phyloP scores from a whole-genome alignment of 2,888 invertebrate species.

The Dryobota labecula region DNA sequence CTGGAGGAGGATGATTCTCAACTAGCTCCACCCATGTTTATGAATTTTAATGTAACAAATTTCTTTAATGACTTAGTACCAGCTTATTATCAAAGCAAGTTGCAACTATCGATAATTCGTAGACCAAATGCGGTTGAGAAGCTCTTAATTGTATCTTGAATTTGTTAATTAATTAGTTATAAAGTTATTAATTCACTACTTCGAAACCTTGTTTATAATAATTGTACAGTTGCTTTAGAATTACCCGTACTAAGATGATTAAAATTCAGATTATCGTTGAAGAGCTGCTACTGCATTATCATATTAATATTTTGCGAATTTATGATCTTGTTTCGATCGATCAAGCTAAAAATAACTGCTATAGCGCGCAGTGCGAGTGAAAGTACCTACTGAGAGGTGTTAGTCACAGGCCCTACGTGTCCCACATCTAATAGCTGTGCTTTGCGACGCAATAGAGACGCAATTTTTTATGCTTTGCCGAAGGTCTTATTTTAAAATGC shows the following conservation, averaged over 20 bases:
- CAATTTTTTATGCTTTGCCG: conserved; percentile 6
- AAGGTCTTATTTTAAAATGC: conserved; percentile 9
- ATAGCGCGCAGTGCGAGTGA: conserved; percentile 14
- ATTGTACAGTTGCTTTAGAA: background rate
- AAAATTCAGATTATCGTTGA: background rate
- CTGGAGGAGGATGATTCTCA: background rate
- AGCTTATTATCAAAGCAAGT: conserved; percentile 1
- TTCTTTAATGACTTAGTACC: background rate
- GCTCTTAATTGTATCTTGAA: background rate
- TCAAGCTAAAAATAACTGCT: conserved; percentile 4
- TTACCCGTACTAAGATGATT: background rate
- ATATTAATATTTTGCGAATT: conserved; percentile 7
- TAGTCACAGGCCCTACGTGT: background rate
- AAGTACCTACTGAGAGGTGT: background rate
- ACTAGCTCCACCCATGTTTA: background rate
- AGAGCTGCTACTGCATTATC: conserved; percentile 39
- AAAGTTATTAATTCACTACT: background rate
- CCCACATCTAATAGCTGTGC: background rate
- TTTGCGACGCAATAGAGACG: background rate
- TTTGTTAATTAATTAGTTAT: background rate
- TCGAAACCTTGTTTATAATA: background rate
- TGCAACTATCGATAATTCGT: background rate
- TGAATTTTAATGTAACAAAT: background rate
- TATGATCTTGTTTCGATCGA: background rate
- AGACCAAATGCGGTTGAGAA: background rate